Conservation (phyloP, 2,888 invertebrate genomes). For the Leucozona laternaria region DNA sequence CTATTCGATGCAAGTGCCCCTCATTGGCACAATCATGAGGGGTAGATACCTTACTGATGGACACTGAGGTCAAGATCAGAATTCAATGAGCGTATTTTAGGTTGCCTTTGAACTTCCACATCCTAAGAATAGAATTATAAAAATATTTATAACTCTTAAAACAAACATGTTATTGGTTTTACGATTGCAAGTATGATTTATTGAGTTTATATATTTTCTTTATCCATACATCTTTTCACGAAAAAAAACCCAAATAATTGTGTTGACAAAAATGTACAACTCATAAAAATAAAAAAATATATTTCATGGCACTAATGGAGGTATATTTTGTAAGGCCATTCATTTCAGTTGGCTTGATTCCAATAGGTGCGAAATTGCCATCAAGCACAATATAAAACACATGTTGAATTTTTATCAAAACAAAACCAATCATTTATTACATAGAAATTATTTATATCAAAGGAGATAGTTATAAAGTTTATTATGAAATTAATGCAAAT, state of each 20-base stretch:
- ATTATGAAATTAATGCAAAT: slow-evolving; percentile 25
- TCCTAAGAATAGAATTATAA: too few species aligned
- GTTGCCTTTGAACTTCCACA: too few species aligned
- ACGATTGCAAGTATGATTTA: too few species aligned
- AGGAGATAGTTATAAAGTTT: not conserved
- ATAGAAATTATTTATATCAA: not conserved
- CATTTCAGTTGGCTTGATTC: slow-evolving; percentile 47
- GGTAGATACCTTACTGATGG: too few species aligned
- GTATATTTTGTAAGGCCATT: slow-evolving; percentile 52
- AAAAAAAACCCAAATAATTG: not conserved
- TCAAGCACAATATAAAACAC: slow-evolving; percentile 25
- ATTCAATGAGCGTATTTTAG: too few species aligned
- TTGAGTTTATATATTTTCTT: too few species aligned
- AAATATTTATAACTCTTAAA: too few species aligned
- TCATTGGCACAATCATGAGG: too few species aligned
- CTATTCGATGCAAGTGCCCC: too few species aligned
- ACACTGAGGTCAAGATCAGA: too few species aligned
- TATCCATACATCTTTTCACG: too few species aligned
- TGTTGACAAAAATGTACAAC: slow-evolving; percentile 22
- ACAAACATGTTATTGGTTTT: too few species aligned
- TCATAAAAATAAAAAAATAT: not conserved
- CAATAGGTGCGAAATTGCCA: slow-evolving; percentile 32
- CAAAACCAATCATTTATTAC: slow-evolving; percentile 21
- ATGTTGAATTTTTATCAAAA: slow-evolving; percentile 43
- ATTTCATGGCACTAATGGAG: not conserved